A percentile compares a stretch with the other conserved stretches of the same genome.
These are phyloP conservation scores for Elegia similella DNA, from an alignment of 2,888 invertebrate genomes.

Conservation along the genomic window DNA sequence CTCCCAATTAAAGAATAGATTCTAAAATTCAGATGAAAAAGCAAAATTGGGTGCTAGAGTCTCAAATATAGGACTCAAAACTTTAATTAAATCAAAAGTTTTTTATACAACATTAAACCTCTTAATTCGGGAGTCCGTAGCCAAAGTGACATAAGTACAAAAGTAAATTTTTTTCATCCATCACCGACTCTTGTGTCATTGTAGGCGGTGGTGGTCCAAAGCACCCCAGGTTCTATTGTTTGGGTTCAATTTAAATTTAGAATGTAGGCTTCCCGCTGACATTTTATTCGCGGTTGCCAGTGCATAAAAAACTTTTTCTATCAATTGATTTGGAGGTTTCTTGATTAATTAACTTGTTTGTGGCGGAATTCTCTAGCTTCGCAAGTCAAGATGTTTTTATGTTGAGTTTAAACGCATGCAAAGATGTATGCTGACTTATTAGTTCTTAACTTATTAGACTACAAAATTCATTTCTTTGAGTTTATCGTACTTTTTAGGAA, in stretches of 20 bases:
- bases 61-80: background rate
- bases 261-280: constrained; percentile 67
- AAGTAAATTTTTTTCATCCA: constrained; percentile 48
- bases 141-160: constrained; percentile 45
- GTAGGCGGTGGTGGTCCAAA: constrained; percentile 47
- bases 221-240: constrained; percentile 72
- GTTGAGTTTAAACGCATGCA: too few relatives aligned
- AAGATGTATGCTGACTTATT: too few relatives aligned
- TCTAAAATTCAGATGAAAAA: too few relatives aligned
- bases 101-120: constrained; percentile 41
- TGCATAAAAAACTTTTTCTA: constrained; percentile 53
- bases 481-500: too few relatives aligned
- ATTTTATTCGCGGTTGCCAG: constrained; percentile 72
- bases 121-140: constrained; percentile 68
- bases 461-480: too few relatives aligned
- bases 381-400: too few relatives aligned
- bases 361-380: background rate
- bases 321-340: constrained; percentile 6
- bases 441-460: too few relatives aligned
- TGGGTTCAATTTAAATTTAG: constrained; percentile 66
- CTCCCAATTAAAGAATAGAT: too few relatives aligned
- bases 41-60: background rate
- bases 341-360: constrained; percentile 12
- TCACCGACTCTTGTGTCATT: constrained; percentile 62
- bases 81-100: constrained; percentile 46